Base-by-base conservation (phyloP, 92 coral and sea anemone species). In the Zoanthus solanderi region DNA sequence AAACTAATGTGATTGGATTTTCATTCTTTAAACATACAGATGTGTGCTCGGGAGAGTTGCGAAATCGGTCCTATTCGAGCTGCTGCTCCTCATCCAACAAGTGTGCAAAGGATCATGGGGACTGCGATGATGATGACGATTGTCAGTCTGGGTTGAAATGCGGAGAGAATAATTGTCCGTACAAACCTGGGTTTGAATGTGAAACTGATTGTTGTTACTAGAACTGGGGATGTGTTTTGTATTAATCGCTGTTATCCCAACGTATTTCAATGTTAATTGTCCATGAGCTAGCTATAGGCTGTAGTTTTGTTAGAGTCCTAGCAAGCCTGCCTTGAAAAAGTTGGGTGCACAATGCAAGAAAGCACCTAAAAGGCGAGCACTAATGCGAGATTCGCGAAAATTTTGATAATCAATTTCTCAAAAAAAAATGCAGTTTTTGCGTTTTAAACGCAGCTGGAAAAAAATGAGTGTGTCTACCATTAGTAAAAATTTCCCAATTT, bases 21-120 rank as follows among this genome's bases (percentile, higher is more conserved):
- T 58, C 28, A 17, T 7, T 63, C 1, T 63, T n/a, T 18, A 37
- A 37, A 37, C 42, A 63, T 63, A 6, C 69, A 63, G 69, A 63
- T 6, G 69, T 63, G 29, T 63, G 69, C 29, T 63, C 69, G 9
- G 69, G 69, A 63, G 76, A 71, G 76, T 7, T 71, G n/a, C 48
- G 46, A 42, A 31, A 15, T 71, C 76, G 76, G 5, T 9, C 42
- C 14, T 71, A 71, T 28, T 71, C 48, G 5, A 47, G 30, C n/a
- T 71, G 75, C 12, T 71, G 75, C 31, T 71, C 75, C 17, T 0
- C 47, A 3, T 0, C 75, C 6, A 71, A 31, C 75, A 71, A 71
- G 75, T 71, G 75, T 17, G 42, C 75, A 9, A 42, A 71, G 48
- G 48, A 71, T 71, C 45, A 71, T 42, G 75, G 75, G 75, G 75